phyloP scores from a whole-genome alignment of 92 coral and sea anemone species.

The Epizoanthus rinbou region DNA sequence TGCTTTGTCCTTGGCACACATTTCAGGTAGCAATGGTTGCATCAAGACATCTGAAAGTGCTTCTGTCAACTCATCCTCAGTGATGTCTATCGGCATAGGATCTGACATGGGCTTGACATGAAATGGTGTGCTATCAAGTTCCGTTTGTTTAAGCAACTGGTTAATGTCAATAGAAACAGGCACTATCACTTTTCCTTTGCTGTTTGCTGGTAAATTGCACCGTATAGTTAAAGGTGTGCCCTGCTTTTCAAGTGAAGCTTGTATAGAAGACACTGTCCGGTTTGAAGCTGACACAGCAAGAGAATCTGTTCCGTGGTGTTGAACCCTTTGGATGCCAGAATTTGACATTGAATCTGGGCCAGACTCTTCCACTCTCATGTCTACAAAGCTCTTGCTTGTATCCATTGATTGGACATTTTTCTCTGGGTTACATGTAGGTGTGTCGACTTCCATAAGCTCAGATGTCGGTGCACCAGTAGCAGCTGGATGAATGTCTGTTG shows the following conservation, averaged over 20 bases:
- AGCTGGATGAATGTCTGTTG: too few relatives aligned
- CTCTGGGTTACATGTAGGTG: too few relatives aligned
- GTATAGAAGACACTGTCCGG: neutral
- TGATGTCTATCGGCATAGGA: neutral
- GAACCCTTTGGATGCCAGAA: too few relatives aligned
- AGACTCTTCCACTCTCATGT: too few relatives aligned
- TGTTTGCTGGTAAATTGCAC: slow-evolving; percentile 6
- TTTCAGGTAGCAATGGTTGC: neutral
- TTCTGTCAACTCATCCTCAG: neutral
- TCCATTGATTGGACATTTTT: too few relatives aligned
- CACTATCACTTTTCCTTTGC: neutral
- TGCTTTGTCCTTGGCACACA: neutral
- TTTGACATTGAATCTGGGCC: too few relatives aligned
- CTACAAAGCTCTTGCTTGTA: too few relatives aligned
- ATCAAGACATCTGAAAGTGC: neutral
- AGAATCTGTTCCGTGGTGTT: neutral
- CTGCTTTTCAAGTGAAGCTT: neutral
- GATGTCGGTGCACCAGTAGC: too few relatives aligned
- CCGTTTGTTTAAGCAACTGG: neutral
- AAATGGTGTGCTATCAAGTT: neutral
- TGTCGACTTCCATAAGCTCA: too few relatives aligned
- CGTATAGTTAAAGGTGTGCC: neutral
- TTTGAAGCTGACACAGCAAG: neutral
- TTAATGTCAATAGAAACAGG: neutral
- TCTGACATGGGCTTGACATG: neutral